Conservation (phyloP, 2,113 vertebrate species). For the Ammodytes dubius region DNA sequence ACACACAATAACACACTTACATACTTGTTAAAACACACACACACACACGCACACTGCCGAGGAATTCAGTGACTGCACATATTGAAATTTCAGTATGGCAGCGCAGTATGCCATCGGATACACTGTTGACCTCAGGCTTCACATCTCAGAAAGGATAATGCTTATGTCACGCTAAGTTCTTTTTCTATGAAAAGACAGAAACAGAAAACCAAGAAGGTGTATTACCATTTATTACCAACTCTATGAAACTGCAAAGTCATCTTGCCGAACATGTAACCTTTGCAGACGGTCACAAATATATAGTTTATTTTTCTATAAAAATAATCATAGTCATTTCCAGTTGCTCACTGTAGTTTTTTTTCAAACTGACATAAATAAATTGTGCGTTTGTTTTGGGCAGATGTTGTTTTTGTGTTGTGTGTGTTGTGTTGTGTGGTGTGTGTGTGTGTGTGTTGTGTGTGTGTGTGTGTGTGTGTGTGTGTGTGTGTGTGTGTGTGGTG, state of each 20-base stretch:
- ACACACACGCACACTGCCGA: slow-evolving; percentile 10
- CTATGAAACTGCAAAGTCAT: not conserved
- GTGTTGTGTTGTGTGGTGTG: slow-evolving; percentile 13
- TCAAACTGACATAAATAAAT: not conserved
- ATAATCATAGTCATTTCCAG: not conserved
- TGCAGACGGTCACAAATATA: too few species aligned
- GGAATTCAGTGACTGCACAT: slow-evolving; percentile 1
- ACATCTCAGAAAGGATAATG: not conserved
- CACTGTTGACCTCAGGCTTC: not conserved
- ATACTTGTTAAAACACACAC: too few species aligned
- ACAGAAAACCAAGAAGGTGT: not conserved
- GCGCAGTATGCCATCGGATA: not conserved
- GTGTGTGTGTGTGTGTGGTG: slow-evolving; percentile 13
- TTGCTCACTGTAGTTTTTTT: not conserved
- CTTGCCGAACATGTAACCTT: not conserved
- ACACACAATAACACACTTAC: too few species aligned
- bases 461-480: slow-evolving; percentile 27
- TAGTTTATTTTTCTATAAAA: not conserved
- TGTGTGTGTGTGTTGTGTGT: slow-evolving; percentile 21
- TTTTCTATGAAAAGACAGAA: not conserved
- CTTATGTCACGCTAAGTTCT: not conserved
- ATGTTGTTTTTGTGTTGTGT: not conserved
- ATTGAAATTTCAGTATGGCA: not conserved
- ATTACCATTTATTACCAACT: not conserved
- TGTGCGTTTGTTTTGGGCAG: not conserved